Base-by-base conservation (phyloP, 2,888 invertebrate species). In the Unio pictorum region DNA sequence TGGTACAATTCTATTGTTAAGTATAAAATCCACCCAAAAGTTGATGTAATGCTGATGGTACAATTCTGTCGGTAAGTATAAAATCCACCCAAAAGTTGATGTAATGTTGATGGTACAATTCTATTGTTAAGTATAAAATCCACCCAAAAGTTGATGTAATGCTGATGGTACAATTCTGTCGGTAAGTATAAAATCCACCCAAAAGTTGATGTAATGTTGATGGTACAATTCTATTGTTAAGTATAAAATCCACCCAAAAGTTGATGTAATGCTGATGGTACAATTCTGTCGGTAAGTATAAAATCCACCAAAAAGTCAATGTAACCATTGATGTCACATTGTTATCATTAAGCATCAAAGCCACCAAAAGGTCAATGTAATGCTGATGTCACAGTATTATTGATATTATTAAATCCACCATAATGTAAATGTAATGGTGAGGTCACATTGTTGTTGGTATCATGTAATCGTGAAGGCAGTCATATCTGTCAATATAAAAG, bases 21-120 rank as follows among this genome's bases (percentile, higher is more conserved):
- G 20, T 61, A 23, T 18, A 30, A 62, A 34, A 34, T 34, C 97
- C 98, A 26, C 97, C 97, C 20, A 69, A 74, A 30, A 69, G 59
- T 58, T 20, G 62, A 17, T 76, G 77, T 72, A 67, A 75, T 66
- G 56, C 57, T 3, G 30, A 67, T 23, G 69, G 69, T 23, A 23
- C 62, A 63, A 11, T 64, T 17, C 0, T 20, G 3, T 64, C 28
- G 18, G 30, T 28, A 26, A 28, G 20, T 61, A 23, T 18, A 30
- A 62, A 34, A 34, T 34, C 97, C 98, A 26, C 97, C 97, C 20
- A 69, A 74, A 30, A 69, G 59, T 58, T 20, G 62, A 17, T 76
- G 77, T 72, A 67, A 75, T 66, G 56, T 55, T 3, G 30, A 67
- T 23, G 69, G 69, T 23, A 23, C 62, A 63, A 11, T 64, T 17